A percentile compares a stretch with the other conserved stretches of the same genome.
Conservation (phyloP, 2,888 invertebrate genomes). For the Yponomeuta malinellus region DNA sequence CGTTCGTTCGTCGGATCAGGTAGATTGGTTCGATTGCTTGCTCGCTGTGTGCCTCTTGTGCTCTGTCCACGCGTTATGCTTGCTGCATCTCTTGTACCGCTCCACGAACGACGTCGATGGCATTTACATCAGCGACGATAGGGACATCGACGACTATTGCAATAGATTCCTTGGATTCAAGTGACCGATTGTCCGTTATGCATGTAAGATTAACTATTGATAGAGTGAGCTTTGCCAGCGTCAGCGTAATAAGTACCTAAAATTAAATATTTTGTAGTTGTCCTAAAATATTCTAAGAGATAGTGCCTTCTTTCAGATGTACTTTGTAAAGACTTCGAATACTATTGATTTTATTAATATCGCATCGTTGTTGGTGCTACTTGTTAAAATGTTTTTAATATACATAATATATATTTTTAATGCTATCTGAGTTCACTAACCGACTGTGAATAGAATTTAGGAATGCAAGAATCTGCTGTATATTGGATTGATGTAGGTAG, state of each 20-base stretch:
- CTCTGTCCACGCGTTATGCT: constrained; percentile 79
- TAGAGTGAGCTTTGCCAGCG: neutral
- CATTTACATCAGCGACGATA: constrained; percentile 40
- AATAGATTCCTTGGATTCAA: constrained; percentile 39
- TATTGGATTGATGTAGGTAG: neutral
- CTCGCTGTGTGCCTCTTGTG: constrained; percentile 80
- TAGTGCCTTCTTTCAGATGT: constrained; percentile 7
- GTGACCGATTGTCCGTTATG: constrained; percentile 26
- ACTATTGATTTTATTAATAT: neutral
- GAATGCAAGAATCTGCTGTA: neutral
- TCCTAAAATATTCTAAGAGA: neutral
- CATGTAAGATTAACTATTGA: neutral
- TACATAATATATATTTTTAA: neutral
- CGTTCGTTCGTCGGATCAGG: constrained; percentile 84
- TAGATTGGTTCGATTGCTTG: constrained; percentile 85
- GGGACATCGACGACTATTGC: constrained; percentile 58
- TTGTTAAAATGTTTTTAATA: constrained; percentile 4
- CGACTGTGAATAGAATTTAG: neutral
- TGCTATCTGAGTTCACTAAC: neutral
- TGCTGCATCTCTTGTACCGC: constrained; percentile 76
- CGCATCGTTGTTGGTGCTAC: neutral
- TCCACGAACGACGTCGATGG: constrained; percentile 32
- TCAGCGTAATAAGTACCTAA: neutral
- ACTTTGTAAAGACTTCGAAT: neutral
- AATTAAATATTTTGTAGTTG: neutral